Percentiles rank a stretch among this genome's conserved stretches.
phyloP scores from a whole-genome alignment of 1,140 invertebrate species.

The Halictus rubicundus region DNA sequence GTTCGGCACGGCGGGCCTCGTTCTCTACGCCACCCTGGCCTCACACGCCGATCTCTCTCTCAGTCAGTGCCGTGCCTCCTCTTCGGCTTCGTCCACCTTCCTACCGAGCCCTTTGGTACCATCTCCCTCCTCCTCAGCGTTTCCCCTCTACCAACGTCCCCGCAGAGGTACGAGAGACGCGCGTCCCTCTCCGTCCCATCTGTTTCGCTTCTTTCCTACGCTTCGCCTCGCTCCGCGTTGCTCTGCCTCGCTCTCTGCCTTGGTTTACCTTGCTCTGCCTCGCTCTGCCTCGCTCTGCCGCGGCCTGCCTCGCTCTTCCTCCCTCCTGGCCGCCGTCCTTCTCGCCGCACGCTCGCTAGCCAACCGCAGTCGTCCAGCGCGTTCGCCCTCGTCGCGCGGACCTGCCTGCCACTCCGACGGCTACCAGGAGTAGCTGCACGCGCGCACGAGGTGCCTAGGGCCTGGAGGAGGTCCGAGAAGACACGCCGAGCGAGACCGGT shows the following conservation, averaged over 20 bases:
- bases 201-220: no score
- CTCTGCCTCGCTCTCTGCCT: background rate
- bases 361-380: conserved; percentile 62
- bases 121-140: background rate
- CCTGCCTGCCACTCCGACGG: conserved; percentile 61
- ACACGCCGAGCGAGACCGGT: conserved; percentile 9
- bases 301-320: conserved; percentile 35
- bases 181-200: background rate
- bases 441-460: conserved; percentile 50
- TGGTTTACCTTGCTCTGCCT: background rate
- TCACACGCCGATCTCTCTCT: no score
- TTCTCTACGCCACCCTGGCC: no score
- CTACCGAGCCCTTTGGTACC: background rate
- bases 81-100: background rate
- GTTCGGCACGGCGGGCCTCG: no score
- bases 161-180: background rate
- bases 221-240: no score
- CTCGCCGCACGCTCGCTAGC: conserved; percentile 53
- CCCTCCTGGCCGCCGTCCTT: conserved; percentile 53
- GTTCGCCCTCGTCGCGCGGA: conserved; percentile 60
- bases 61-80: background rate
- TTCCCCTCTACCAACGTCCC: no score
- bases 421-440: conserved; percentile 62
- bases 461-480: conserved; percentile 50
- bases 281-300: conserved; percentile 7